phyloP scores from a whole-genome alignment of 2,113 vertebrate species.

The Balaeniceps rex region DNA sequence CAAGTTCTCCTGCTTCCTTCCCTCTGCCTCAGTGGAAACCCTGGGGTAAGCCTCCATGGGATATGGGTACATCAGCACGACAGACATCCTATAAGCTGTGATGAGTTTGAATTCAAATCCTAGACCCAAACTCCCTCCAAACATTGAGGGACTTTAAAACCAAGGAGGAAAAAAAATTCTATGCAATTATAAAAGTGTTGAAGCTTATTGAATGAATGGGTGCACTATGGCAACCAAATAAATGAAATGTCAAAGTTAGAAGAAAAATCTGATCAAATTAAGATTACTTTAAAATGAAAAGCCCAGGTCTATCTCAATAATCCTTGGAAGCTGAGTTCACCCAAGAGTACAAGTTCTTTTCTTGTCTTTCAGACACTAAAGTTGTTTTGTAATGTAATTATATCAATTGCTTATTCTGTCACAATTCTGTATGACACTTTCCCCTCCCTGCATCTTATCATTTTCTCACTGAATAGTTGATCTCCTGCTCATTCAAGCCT shows the following conservation, averaged over 20 bases:
- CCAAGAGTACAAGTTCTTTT: background rate
- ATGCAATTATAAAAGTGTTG: background rate
- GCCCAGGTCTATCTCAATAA: background rate
- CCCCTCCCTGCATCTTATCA: background rate
- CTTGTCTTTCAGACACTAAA: background rate
- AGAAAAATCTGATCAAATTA: background rate
- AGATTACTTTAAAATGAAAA: background rate
- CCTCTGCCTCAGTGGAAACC: rapidly evolving
- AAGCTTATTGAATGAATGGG: background rate
- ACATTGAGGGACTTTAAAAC: background rate
- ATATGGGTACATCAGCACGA: background rate
- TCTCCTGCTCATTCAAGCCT: background rate
- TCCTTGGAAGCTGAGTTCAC: background rate
- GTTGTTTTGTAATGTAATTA: background rate
- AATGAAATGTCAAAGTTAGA: background rate
- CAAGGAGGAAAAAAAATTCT: rapidly evolving
- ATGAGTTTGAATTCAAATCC: background rate
- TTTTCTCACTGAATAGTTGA: background rate
- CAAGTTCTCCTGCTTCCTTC: background rate
- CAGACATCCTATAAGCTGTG: background rate
- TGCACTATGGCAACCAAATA: background rate
- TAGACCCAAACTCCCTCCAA: background rate
- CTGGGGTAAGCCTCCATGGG: background rate
- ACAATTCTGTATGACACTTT: background rate
- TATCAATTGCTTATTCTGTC: background rate